Percentiles rank a stretch among this genome's conserved stretches.
phyloP scores from a whole-genome alignment of 2,888 invertebrate genomes.

The Agrochola lota region DNA sequence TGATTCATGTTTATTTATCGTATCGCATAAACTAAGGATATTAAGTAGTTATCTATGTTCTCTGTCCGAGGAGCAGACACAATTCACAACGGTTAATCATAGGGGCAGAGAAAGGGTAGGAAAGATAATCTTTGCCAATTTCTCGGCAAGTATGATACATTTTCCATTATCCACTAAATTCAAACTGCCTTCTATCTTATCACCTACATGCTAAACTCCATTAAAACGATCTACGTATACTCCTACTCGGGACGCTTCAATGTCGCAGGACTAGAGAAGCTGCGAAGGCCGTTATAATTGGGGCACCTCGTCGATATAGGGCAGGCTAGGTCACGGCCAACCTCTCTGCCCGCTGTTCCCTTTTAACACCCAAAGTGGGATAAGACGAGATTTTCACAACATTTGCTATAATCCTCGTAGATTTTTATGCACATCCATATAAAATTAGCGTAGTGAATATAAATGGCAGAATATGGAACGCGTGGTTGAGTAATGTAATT shows the following conservation, averaged over 20 bases:
- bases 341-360: constrained; percentile 61
- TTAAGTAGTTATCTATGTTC: background rate
- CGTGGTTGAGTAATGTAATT: background rate
- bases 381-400: constrained; percentile 40
- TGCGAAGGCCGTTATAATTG: constrained; percentile 85
- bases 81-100: background rate
- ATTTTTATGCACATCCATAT: constrained; percentile 17
- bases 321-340: constrained; percentile 85
- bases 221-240: constrained; percentile 46
- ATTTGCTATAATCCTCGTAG: constrained; percentile 34
- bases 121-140: background rate
- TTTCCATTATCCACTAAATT: constrained; percentile 13
- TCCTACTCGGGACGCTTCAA: constrained; percentile 69
- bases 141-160: background rate
- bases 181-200: constrained; percentile 2
- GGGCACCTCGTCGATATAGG: constrained; percentile 84
- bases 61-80: background rate
- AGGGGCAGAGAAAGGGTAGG: background rate
- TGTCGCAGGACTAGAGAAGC: constrained; percentile 77
- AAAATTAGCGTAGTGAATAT: constrained; percentile 9
- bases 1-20: background rate
- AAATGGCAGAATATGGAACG: constrained; percentile 4
- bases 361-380: constrained; percentile 47
- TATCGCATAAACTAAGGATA: background rate
- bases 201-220: constrained; percentile 32